Evolutionary conservation across 2,888 invertebrate species (phyloP).

Genomic region (Kuschelorhynchus macadamiae): DNA sequence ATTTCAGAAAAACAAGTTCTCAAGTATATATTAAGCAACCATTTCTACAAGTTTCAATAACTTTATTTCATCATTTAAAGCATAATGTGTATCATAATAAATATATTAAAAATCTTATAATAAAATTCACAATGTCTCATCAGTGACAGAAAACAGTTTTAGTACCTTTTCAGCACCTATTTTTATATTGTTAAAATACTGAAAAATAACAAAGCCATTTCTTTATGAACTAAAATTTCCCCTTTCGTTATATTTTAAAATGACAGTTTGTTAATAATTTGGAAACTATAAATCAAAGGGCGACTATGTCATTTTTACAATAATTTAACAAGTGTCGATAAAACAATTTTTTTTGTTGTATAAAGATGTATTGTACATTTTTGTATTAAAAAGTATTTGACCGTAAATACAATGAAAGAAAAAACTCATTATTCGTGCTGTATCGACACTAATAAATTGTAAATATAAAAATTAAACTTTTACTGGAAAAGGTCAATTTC

Average conservation of each 20-base stretch:
- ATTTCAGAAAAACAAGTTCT: slow-evolving; percentile 58
- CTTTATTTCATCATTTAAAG: slow-evolving; percentile 52
- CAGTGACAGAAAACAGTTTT: slow-evolving; percentile 60
- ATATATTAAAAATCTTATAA: slow-evolving; percentile 65
- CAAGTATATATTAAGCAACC: slow-evolving; percentile 58
- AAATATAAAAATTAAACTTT: slow-evolving; percentile 52
- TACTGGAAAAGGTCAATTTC: slow-evolving; percentile 56
- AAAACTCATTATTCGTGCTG: not conserved
- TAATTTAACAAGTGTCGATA: not conserved
- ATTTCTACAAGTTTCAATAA: slow-evolving; percentile 56
- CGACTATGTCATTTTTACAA: not conserved
- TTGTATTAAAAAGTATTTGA: too few species aligned
- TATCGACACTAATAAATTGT: slow-evolving; percentile 50
- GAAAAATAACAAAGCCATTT: not conserved
- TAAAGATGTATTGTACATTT: too few species aligned
- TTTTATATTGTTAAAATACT: slow-evolving; percentile 10
- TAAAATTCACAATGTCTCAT: slow-evolving; percentile 63
- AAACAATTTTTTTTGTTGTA: too few species aligned
- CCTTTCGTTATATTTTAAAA: too few species aligned
- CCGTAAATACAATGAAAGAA: too few species aligned
- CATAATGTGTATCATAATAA: slow-evolving; percentile 58
- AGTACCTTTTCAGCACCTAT: slow-evolving; percentile 59
- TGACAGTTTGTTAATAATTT: too few species aligned
- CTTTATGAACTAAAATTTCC: too few species aligned
- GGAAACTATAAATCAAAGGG: too few species aligned